phyloP scores from a whole-genome alignment of 2,113 vertebrate species.

The Asarcornis scutulata region DNA sequence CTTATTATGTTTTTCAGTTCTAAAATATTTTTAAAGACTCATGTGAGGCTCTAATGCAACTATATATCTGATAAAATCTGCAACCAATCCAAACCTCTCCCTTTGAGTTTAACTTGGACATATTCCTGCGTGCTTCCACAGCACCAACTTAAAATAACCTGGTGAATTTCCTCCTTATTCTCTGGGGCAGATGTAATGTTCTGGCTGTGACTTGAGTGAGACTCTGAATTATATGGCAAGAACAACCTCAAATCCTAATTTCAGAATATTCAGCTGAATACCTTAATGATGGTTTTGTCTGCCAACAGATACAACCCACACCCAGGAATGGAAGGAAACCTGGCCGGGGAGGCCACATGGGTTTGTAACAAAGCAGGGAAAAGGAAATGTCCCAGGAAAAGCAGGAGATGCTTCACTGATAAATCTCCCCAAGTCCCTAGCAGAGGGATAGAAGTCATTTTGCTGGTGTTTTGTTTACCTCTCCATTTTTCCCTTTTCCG shows the following conservation, averaged over 20 bases:
- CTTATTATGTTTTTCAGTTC: background rate
- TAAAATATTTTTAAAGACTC: background rate
- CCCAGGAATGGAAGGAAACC: background rate
- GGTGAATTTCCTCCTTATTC: constrained; percentile 11
- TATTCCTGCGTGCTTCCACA: constrained; percentile 4
- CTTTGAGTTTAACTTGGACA: background rate
- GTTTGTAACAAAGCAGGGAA: background rate
- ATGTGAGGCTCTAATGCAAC: background rate
- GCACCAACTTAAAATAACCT: constrained; percentile 40
- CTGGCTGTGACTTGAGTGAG: background rate
- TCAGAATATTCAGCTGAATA: background rate
- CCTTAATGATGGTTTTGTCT: background rate
- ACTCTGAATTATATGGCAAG: background rate
- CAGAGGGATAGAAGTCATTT: background rate
- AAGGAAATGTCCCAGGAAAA: background rate
- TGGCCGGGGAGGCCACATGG: background rate
- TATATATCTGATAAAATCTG: background rate
- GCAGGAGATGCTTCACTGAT: background rate
- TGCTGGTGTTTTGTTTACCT: background rate
- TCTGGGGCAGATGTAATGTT: background rate
- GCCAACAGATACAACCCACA: background rate
- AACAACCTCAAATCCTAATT: background rate
- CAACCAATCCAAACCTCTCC: background rate
- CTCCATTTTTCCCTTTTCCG: background rate
- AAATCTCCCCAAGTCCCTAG: background rate